Evolutionary conservation across 2,888 invertebrate genomes (phyloP).

Genomic region (Chironomus tentans): DNA sequence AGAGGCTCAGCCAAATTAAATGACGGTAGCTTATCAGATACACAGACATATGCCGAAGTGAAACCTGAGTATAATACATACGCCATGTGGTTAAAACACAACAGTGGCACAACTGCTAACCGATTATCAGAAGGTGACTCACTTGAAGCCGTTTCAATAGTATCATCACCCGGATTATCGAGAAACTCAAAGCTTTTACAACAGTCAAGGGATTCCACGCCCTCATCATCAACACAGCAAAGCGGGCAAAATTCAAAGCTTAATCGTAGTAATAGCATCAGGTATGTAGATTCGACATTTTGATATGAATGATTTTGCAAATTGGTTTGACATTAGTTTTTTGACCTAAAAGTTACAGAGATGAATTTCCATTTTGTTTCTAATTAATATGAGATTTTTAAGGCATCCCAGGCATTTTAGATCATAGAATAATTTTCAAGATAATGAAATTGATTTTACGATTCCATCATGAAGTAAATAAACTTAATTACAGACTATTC

Average conservation of each 20-base stretch:
- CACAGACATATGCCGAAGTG: slow-evolving; percentile 63
- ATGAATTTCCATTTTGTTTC: too few relatives aligned
- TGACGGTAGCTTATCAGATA: slow-evolving; percentile 79
- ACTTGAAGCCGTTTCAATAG: slow-evolving; percentile 68
- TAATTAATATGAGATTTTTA: slow-evolving; percentile 35
- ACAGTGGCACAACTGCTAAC: slow-evolving; percentile 61
- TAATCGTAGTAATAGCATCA: slow-evolving; percentile 86
- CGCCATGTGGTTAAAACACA: slow-evolving; percentile 75
- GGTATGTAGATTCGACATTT: slow-evolving; percentile 44
- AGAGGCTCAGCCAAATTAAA: slow-evolving; percentile 50
- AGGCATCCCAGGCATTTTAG: too few relatives aligned
- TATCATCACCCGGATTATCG: slow-evolving; percentile 36
- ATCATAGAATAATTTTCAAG: too few relatives aligned
- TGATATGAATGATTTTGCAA: neutral
- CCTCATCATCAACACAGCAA: slow-evolving; percentile 41
- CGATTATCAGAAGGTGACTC: slow-evolving; percentile 84
- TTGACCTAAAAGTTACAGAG: neutral
- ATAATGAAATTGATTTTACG: too few relatives aligned
- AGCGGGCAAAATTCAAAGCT: slow-evolving; percentile 50
- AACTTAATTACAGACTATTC: too few relatives aligned
- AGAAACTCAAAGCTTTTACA: slow-evolving; percentile 16
- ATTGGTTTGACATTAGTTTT: neutral
- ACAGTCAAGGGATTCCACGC: slow-evolving; percentile 3
- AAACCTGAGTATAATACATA: slow-evolving; percentile 75
- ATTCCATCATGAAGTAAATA: too few relatives aligned